Evolutionary conservation across 2,113 vertebrate species (phyloP), one percentile per base, ranked within the genome.

Genomic region (Eulemur rufifrons): DNA sequence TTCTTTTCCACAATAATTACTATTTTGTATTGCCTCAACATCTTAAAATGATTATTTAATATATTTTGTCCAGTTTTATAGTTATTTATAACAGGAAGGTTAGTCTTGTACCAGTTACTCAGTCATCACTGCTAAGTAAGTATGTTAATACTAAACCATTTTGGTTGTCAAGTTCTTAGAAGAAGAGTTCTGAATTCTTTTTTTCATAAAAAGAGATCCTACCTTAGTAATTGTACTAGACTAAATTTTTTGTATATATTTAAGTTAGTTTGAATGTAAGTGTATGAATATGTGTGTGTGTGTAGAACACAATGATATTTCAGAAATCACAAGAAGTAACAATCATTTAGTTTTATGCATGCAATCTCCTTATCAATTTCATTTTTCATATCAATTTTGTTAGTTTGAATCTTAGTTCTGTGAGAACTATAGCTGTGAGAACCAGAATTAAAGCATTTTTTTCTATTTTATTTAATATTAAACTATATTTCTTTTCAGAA

Each of bases 401-500:
- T 76, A 91, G 52, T 68, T 81, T 90, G n/a, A 13, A 68, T n/a
- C 25, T 96, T 68, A 59, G 34, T 18, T 7, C n/a, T 39, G 20
- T 54, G 21, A 85, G 37, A 87, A 88, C 63, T 80, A 76, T 9
- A 85, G 23, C n/a, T 91, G 15, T 87, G 13, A 90, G 42, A 90
- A 69, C 15, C 8, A 81, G 64, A 94, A 92, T 81, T 34, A 82
- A 95, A 94, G 39, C 2, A n/a, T 11, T 84, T 34, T 86, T 89
- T 85, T 42, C 39, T 59, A 10, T 87, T 74, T 83, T 68, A 74
- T 95, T 84, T 84, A 61, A 89, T 83, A 68, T 11, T 82, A 56
- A 83, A 73, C 20, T 91, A 56, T 66, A 50, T 89, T 42, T 87
- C 42, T 96, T 94, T 97, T 81, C 63, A 52, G 68, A 85, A 42